phyloP scores from a whole-genome alignment of 2,113 vertebrate species.

The Crotalus helleri region DNA sequence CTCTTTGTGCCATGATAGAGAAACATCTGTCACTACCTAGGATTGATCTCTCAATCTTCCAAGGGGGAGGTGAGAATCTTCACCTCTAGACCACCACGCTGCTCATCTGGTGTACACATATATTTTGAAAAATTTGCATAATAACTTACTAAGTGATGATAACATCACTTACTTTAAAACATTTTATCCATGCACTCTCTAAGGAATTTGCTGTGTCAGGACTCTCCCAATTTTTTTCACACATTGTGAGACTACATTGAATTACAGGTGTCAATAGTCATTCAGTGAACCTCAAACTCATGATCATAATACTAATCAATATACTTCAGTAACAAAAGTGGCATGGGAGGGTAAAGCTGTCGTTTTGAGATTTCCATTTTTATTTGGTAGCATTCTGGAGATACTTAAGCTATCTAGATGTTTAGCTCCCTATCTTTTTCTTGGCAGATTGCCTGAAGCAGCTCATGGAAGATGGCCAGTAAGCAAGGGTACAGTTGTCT shows the following conservation, averaged over 20 bases:
- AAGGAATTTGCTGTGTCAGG: neutral
- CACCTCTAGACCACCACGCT: neutral
- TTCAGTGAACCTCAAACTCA: neutral
- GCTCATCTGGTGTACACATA: neutral
- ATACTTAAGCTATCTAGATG: neutral
- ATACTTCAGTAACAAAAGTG: neutral
- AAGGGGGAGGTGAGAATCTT: neutral
- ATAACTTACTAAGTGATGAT: too few relatives aligned
- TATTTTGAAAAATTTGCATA: neutral
- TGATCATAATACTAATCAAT: neutral
- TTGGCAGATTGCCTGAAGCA: neutral
- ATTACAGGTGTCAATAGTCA: neutral
- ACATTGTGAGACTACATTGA: neutral
- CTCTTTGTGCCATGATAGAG: neutral
- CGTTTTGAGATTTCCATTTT: neutral
- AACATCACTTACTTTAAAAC: neutral
- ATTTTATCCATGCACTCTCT: neutral
- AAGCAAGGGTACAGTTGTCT: conserved; percentile 15
- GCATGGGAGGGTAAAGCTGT: neutral
- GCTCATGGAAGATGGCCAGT: neutral
- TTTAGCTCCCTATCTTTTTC: neutral
- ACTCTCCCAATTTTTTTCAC: neutral
- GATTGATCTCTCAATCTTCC: neutral
- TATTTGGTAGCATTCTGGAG: neutral
- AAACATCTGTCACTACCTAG: neutral